These are phyloP conservation scores for Theropithecus gelada DNA, from an alignment of 2,113 vertebrate species.

Conservation along the genomic window DNA sequence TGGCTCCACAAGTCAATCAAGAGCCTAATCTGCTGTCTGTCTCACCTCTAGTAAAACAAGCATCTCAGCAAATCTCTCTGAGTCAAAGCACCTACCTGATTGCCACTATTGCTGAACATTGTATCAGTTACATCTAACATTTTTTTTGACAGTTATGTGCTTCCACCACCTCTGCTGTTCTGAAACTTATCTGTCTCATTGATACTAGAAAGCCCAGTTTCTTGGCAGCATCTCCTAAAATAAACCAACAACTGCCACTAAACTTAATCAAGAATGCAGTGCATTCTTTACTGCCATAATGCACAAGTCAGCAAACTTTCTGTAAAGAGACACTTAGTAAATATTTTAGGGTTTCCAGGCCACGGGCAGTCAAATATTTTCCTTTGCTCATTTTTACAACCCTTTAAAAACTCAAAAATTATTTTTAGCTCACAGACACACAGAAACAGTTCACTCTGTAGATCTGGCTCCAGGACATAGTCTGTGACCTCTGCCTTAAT, in stretches of 20 bases:
- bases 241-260: background rate
- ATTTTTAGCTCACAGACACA: background rate
- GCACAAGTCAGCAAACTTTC: background rate
- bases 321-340: background rate
- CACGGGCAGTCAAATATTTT: background rate
- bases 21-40: background rate
- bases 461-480: background rate
- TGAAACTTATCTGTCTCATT: background rate
- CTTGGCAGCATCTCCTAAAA: background rate
- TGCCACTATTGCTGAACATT: background rate
- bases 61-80: background rate
- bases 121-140: background rate
- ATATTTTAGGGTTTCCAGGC: background rate
- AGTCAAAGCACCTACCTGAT: background rate
- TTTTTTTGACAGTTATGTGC: background rate
- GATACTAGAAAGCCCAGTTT: background rate
- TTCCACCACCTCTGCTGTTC: background rate
- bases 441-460: background rate
- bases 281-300: background rate
- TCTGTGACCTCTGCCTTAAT: background rate
- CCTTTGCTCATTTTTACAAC: background rate
- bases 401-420: background rate
- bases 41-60: background rate
- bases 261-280: background rate
- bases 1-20: background rate